phyloP scores from a whole-genome alignment of 2,797 vertebrate species.

The Pteropus rufus region DNA sequence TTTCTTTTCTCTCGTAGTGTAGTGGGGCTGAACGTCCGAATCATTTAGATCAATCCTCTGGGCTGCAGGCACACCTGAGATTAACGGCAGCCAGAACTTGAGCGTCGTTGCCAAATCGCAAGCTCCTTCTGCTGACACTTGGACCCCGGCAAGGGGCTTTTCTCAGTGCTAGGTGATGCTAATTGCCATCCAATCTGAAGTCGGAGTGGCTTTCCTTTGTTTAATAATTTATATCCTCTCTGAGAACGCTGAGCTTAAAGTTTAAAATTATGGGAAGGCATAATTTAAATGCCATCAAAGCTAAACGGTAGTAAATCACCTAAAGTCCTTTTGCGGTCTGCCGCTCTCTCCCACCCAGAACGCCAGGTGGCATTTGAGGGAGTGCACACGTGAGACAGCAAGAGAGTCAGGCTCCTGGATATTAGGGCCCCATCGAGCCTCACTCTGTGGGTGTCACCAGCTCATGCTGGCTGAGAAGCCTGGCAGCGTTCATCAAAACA shows the following conservation, averaged over 20 bases:
- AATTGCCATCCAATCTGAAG: constrained; percentile 64
- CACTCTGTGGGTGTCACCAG: background rate
- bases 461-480: background rate
- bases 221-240: constrained; percentile 72
- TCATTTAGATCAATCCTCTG: background rate
- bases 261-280: constrained; percentile 57
- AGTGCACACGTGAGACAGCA: accelerated
- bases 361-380: background rate
- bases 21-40: background rate
- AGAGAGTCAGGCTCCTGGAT: background rate
- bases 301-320: constrained; percentile 12
- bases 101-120: background rate
- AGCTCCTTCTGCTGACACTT: background rate
- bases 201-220: constrained; percentile 62
- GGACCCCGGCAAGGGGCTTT: constrained; percentile 8
- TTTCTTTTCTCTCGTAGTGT: background rate
- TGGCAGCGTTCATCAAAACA: background rate
- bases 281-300: constrained; percentile 62
- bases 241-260: constrained; percentile 43
- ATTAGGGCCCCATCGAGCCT: background rate
- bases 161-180: constrained; percentile 35
- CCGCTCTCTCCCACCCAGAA: background rate
- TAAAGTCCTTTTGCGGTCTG: background rate
- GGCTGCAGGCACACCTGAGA: constrained; percentile 15
- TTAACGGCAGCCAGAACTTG: background rate